A percentile compares a stretch with the other conserved stretches of the same genome.
Evolutionary conservation across 2,113 vertebrate genomes (phyloP).

Genomic region (Platycercus adscitus): DNA sequence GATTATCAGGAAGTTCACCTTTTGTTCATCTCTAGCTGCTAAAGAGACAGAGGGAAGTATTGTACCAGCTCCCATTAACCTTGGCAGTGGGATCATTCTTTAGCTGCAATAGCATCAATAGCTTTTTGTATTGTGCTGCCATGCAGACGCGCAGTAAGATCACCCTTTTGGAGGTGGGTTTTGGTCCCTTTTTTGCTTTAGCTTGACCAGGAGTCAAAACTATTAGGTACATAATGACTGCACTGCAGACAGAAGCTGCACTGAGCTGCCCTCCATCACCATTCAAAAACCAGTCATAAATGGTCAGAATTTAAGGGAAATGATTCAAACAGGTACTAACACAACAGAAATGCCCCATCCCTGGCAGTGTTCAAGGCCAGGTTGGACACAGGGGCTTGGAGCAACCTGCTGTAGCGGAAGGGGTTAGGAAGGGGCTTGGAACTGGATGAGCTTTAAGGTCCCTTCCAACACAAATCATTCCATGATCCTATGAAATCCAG

Average conservation of each 20-base stretch:
- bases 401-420: neutral
- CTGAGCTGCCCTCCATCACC: neutral
- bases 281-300: fast-evolving
- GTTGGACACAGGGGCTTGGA: neutral
- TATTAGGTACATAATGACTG: neutral
- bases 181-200: neutral
- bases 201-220: neutral
- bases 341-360: neutral
- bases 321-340: fast-evolving
- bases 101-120: neutral
- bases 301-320: neutral
- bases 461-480: neutral
- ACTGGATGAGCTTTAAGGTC: neutral
- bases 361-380: neutral
- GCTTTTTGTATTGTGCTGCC: neutral
- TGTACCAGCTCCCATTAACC: neutral
- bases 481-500: neutral
- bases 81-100: neutral
- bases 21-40: neutral
- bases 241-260: neutral
- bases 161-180: neutral
- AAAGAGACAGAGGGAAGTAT: neutral
- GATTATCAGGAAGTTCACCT: neutral
- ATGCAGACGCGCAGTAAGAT: neutral
- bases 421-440: neutral